Evolutionary conservation across 2,888 invertebrate species (phyloP).

Genomic region (Xestobium rufovillosum): DNA sequence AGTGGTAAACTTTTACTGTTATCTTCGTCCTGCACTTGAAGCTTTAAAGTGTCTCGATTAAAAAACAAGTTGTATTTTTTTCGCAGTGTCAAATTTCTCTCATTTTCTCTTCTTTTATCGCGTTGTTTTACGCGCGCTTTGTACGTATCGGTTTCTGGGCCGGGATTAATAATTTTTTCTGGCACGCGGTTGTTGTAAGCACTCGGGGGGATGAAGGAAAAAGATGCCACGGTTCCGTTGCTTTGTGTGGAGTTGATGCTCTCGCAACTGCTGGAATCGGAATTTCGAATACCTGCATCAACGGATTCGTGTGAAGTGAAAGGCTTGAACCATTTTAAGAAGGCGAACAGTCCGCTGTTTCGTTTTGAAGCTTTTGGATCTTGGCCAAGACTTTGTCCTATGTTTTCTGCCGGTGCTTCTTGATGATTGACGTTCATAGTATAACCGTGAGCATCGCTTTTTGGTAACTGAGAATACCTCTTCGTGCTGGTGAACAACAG

Average conservation of each 20-base stretch:
- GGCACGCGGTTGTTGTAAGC: conserved; percentile 43
- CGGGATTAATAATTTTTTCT: conserved; percentile 44
- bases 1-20: conserved; percentile 42
- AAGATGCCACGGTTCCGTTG: conserved; percentile 64
- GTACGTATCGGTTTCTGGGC: conserved; percentile 58
- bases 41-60: conserved; percentile 33
- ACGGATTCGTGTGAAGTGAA: conserved; percentile 40
- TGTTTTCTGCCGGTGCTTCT: conserved; percentile 27
- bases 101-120: conserved; percentile 50
- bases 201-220: conserved; percentile 57
- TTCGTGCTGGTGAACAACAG: conserved; percentile 9
- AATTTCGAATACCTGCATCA: conserved; percentile 28
- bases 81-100: conserved; percentile 54
- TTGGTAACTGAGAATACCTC: conserved; percentile 22
- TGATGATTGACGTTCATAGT: conserved; percentile 35
- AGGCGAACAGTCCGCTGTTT: conserved; percentile 50
- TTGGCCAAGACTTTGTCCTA: conserved; percentile 40
- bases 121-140: conserved; percentile 53
- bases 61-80: conserved; percentile 57
- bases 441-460: conserved; percentile 21
- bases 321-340: conserved; percentile 68
- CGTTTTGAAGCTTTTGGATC: conserved; percentile 41
- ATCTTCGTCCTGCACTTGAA: conserved; percentile 28
- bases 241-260: conserved; percentile 64
- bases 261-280: conserved; percentile 47